A percentile compares a stretch with the other conserved stretches of the same genome.
These are phyloP conservation scores for Metaphire vulgaris DNA, from an alignment of 1,140 invertebrate species.

Conservation along the genomic window DNA sequence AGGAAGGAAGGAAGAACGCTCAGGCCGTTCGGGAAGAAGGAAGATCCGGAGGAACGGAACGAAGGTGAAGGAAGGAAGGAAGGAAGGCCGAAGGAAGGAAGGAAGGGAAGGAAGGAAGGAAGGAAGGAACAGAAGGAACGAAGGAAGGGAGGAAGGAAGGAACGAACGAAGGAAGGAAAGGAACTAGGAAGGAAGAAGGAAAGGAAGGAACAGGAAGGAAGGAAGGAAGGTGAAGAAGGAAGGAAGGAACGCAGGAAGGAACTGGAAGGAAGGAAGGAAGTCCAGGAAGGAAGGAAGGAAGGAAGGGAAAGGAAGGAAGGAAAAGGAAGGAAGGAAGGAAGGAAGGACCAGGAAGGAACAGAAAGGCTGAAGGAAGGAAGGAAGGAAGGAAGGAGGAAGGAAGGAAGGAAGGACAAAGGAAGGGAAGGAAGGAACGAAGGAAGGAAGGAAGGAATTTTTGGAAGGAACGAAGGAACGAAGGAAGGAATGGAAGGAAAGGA, in stretches of 20 bases:
- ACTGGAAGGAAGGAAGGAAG: neutral
- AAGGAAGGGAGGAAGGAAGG: too few species aligned
- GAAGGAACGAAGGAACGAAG: neutral
- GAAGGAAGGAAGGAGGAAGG: constrained; percentile 1
- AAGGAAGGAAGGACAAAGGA: neutral
- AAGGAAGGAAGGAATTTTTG: constrained; percentile 2
- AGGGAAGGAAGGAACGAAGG: neutral
- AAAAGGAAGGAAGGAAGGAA: neutral
- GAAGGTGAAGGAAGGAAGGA: too few species aligned
- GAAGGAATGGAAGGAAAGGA: neutral
- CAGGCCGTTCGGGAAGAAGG: too few species aligned
- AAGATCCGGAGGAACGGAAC: too few species aligned
- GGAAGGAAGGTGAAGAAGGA: neutral
- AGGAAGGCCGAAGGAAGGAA: too few species aligned
- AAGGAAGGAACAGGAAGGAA: neutral
- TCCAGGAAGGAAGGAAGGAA: neutral
- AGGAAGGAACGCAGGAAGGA: neutral
- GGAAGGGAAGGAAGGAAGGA: too few species aligned
- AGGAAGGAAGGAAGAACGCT: too few species aligned
- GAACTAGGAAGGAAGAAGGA: too few species aligned
- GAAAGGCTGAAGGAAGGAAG: neutral
- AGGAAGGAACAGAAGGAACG: too few species aligned
- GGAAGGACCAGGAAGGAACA: neutral
- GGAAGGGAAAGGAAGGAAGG: neutral
- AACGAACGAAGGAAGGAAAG: too few species aligned